phyloP scores from a whole-genome alignment of 2,113 vertebrate genomes.

The Cynocephalus volans region DNA sequence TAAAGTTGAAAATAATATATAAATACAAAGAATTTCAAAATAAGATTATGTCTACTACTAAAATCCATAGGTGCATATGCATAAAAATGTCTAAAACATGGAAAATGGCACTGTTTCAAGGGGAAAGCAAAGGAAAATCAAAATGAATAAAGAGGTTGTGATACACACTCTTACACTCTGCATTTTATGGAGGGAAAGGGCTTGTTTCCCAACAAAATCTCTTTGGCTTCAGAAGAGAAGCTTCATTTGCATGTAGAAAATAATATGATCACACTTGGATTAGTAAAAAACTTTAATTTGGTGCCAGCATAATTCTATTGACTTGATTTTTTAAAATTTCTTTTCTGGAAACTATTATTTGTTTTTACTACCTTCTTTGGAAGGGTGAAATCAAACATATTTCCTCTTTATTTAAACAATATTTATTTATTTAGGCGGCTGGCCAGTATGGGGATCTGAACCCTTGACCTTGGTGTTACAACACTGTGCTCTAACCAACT shows the following conservation, averaged over 20 bases:
- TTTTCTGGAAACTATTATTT: conserved; percentile 39
- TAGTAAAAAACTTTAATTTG: conserved; percentile 49
- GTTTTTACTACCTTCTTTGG: conserved; percentile 17
- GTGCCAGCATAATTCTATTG: neutral
- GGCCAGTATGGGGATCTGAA: no score
- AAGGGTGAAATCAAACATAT: neutral
- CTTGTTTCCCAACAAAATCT: neutral
- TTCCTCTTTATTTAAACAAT: conserved; percentile 17
- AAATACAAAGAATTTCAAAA: conserved; percentile 23
- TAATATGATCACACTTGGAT: neutral
- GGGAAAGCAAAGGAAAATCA: neutral
- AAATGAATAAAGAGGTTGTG: neutral
- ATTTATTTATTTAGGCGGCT: no score
- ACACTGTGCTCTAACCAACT: no score
- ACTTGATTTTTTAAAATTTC: conserved; percentile 25
- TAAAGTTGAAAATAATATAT: neutral
- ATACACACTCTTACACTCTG: neutral
- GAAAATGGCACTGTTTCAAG: neutral
- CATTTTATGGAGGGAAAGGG: neutral
- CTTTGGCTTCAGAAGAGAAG: neutral
- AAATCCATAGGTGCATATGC: neutral
- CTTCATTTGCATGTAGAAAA: neutral
- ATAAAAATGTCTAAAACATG: neutral
- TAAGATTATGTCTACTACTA: neutral
- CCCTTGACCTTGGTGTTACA: no score